Percentiles rank a stretch among this genome's conserved stretches.
phyloP scores from a whole-genome alignment of 2,797 vertebrate genomes.

The Glossophaga mutica region DNA sequence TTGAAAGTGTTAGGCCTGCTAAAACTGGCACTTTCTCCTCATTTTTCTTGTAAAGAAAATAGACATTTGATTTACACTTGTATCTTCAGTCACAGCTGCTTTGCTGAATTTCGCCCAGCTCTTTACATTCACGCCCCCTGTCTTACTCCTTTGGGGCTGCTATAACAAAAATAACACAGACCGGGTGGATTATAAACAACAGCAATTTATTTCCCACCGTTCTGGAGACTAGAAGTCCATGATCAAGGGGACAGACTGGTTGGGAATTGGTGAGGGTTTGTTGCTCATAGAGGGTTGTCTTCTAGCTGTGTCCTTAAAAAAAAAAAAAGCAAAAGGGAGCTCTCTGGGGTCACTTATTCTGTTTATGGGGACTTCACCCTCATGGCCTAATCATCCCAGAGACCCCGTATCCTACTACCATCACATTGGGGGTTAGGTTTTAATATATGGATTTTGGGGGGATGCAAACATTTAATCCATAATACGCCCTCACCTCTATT shows the following conservation, averaged over 20 bases:
- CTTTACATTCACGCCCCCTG: fast-evolving
- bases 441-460: neutral
- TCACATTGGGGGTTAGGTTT: neutral
- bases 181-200: neutral
- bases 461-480: neutral
- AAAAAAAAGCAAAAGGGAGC: neutral
- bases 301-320: neutral
- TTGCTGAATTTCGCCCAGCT: neutral
- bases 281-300: fast-evolving
- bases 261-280: neutral
- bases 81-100: neutral
- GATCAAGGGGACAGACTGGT: fast-evolving
- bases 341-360: neutral
- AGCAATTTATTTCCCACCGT: neutral
- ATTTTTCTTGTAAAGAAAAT: neutral
- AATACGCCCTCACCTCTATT: too few relatives aligned
- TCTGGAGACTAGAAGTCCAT: neutral
- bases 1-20: neutral
- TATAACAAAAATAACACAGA: neutral
- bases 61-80: neutral
- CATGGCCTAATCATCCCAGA: neutral
- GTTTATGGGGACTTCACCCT: neutral
- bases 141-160: neutral
- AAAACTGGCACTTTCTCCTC: neutral
- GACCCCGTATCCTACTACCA: neutral